Evolutionary conservation across 1,140 invertebrate genomes (phyloP), one percentile per base, ranked within the genome.

Genomic region (Drosophila murphyi): DNA sequence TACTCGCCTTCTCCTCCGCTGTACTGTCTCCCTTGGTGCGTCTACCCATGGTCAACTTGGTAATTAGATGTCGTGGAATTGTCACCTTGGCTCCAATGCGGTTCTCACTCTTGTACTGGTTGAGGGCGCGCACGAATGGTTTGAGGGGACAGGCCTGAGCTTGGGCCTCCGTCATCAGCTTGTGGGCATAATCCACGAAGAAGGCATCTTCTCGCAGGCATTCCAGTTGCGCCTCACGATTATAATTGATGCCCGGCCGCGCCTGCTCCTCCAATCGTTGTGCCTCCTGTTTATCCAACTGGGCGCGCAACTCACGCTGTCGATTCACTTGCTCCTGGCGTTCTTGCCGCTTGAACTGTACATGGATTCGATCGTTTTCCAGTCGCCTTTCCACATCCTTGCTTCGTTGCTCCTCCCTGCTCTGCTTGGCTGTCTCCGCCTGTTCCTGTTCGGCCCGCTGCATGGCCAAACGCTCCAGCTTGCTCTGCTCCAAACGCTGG

Each of bases 181-280:
- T 78, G 3, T 62, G 72, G 7, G 85, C 85, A 10, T 89, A 89
- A 41, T 89, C 78, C 45, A 90, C 72, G 35, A 89, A 89, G 65
- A 69, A 73, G 34, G 52, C 75, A 48, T 89, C 86, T 52, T 89
- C 86, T 12, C 78, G 81, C 5, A 89, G 48, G n/a, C 64, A 64
- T 34, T 89, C 85, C 51, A 89, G 32, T 10, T 85, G 78, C 5
- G 85, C 85, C 52, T 76, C 51, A 2, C 78, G 31, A 65, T 89
- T 89, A 78, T 89, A 89, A 52, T 89, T 85, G 50, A 55, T 78
- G 1, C 50, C 64, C 5, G 86, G 85, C 1, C 78, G 64, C 0
- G 74, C 71, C 10, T 85, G 74, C 37, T 72, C 69, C 7, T 69
- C 75, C 5, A 43, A 7, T 1, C 75, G 80, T 20, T 76, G 20